Evolutionary conservation across 2,888 invertebrate genomes (phyloP), one percentile per base, ranked within the genome.

Genomic region (Lycia hirtaria): DNA sequence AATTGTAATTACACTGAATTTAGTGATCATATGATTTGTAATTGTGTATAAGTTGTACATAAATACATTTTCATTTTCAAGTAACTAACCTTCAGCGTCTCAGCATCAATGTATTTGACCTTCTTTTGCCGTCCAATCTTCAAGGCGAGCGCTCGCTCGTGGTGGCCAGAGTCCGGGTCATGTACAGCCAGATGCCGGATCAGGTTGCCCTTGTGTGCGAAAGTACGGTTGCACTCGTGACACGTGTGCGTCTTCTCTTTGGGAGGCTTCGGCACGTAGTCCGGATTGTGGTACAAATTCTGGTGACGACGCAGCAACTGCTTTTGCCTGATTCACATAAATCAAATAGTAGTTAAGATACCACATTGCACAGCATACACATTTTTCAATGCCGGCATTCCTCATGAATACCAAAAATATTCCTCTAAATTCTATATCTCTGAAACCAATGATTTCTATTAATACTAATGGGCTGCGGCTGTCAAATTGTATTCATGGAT

Each of bases 141-240:
- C 5, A 97, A 88, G 0, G 96, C 96, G 1, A 96, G 87, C 17
- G 95, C 95, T 58, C 95, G 94, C 72, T 96, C 95, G 48, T 95
- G 95, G 22, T 95, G 93, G 5, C 94, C 94, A 0, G 96, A 95
- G 30, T 97, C 96, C 0, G 97, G 97, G 87, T 98, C 98, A 76
- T 98, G 98, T 0, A 96, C 93, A 3, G 97, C 97, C 94, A 98
- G 95, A 78, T 98, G 98, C 0, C 98, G 93, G 75, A 98, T 97
- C 12, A 98, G 93, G 87, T 98, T 98, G 30, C 98, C 98, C 68
- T 97, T 97, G 85, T 98, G 97, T 14, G 96, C 94, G 73, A 96
- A 96, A 0, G 94, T 93, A 15, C 95, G 93, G 20, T 93, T 88
- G 78, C 96, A 96, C 76, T 96, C 96, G 10, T 96, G 96, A 85